Base-by-base conservation (phyloP, 1,140 invertebrate species). In the Forficula auricularia region DNA sequence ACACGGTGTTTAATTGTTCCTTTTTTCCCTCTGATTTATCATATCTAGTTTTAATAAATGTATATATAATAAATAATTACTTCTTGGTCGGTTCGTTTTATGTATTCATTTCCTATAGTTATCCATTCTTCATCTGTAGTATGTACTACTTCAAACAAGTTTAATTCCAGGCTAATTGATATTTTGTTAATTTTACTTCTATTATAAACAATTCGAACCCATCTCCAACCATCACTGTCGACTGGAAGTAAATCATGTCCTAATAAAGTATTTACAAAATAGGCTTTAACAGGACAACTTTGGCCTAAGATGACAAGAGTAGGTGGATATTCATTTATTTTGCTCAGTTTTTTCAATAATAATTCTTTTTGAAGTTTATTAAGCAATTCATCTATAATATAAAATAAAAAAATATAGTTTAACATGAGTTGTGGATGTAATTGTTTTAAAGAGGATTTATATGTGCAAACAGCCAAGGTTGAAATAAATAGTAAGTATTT, bases 181-280 rank as follows among this genome's bases (percentile, higher is more conserved):
- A 84, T 58, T 51, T 72, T 75, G 3, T 81, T 66, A 48, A 75
- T 69, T 33, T 73, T 76, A 13, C 62, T 67, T 2, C 62, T 57
- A n/a, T 79, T 79, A 53, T 79, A 77, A 48, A 70, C 68, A 47
- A 86, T 71, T 48, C 75, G 70, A 48, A 85, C 72, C 73, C 77
- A 79, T 58, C 79, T 60, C 67, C 77, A 81, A 34, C 57, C 54
- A 10, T 57, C 61, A 30, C 69, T 66, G 31, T 56, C 51, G 8
- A 66, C 42, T 1, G 82, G 81, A 14, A 87, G 57, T 38, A 82
- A 60, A 30, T 67, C 59, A 45, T 67, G 59, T 1, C 71, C 73
- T 36, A 87, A 65, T 19, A 87, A 60, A 50, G 72, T 71, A 58
- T 87, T 85, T 2, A 83, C 67, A 31, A 87, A 57, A 9, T 72